Conservation (phyloP, 2,888 invertebrate genomes). For the Noctua pronuba region DNA sequence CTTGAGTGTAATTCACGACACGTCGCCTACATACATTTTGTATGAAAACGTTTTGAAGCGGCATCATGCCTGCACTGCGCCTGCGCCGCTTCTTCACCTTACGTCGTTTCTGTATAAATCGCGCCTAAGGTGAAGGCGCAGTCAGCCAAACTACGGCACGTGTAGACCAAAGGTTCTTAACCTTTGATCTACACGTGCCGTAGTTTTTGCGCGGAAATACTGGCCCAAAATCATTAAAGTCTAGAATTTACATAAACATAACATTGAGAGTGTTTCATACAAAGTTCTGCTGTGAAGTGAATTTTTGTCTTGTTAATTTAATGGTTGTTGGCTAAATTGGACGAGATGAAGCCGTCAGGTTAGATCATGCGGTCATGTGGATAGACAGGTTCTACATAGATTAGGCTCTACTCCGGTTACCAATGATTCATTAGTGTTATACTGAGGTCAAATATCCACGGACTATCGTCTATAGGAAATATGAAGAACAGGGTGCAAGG, state of each 20-base stretch:
- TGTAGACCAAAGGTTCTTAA: slow-evolving; percentile 20
- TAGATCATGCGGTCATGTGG: background rate
- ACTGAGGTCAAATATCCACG: too few species aligned
- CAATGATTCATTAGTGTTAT: background rate
- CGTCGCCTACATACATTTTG: too few species aligned
- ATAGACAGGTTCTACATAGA: background rate
- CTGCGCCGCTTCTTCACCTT: too few species aligned
- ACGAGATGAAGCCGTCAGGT: background rate
- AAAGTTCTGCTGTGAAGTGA: background rate
- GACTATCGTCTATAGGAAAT: background rate
- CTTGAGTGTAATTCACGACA: too few species aligned
- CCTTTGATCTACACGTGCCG: slow-evolving; percentile 28
- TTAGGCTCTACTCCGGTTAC: background rate
- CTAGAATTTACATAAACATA: background rate
- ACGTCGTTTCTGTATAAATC: too few species aligned
- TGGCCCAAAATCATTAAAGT: slow-evolving; percentile 10
- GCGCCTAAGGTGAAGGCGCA: too few species aligned
- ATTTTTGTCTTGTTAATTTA: background rate
- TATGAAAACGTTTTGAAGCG: too few species aligned
- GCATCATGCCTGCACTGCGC: too few species aligned
- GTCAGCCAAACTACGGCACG: too few species aligned
- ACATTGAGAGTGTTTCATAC: background rate
- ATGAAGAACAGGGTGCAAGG: background rate
- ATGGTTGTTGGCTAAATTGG: background rate
- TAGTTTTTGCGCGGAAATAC: slow-evolving; percentile 7